A percentile compares a stretch with the other conserved stretches of the same genome.
Evolutionary conservation across 2,113 vertebrate species (phyloP).

Genomic region (Silurus asotus): DNA sequence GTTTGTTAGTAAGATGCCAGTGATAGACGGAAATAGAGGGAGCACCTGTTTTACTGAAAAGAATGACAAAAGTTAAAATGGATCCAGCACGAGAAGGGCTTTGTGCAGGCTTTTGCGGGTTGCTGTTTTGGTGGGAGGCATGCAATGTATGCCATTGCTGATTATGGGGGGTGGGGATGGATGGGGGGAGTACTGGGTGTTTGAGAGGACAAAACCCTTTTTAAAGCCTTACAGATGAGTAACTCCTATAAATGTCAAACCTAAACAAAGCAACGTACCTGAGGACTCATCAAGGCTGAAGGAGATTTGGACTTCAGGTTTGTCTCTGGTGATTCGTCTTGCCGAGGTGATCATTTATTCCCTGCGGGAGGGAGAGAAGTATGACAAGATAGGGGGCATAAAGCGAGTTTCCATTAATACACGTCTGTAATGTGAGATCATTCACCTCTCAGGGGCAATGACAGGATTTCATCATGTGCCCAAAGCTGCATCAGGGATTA

Average conservation of each 20-base stretch:
- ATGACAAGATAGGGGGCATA: conserved; percentile 1
- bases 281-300: conserved; percentile 89
- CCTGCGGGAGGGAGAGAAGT: conserved; percentile 56
- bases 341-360: conserved; percentile 98
- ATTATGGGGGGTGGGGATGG: not conserved
- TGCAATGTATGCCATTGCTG: conserved; percentile 53
- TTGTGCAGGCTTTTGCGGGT: conserved; percentile 50
- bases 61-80: conserved; percentile 68
- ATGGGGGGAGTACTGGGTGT: not conserved
- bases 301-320: conserved; percentile 90
- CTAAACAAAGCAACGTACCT: conserved; percentile 72
- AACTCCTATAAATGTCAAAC: not conserved
- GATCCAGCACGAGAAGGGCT: conserved; percentile 50
- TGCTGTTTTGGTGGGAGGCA: conserved; percentile 70
- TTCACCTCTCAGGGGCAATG: conserved; percentile 44
- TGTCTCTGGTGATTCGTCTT: conserved; percentile 90
- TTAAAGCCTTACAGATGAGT: conserved; percentile 6
- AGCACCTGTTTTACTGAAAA: conserved; percentile 72
- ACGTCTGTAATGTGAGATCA: conserved; percentile 44
- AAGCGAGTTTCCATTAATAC: conserved; percentile 14
- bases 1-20: conserved; percentile 67
- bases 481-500: conserved; percentile 65
- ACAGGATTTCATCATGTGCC: conserved; percentile 63
- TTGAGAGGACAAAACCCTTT: conserved; percentile 24
- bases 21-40: conserved; percentile 72